Conservation (phyloP, 2,888 invertebrate genomes). For the Zygaena filipendulae region DNA sequence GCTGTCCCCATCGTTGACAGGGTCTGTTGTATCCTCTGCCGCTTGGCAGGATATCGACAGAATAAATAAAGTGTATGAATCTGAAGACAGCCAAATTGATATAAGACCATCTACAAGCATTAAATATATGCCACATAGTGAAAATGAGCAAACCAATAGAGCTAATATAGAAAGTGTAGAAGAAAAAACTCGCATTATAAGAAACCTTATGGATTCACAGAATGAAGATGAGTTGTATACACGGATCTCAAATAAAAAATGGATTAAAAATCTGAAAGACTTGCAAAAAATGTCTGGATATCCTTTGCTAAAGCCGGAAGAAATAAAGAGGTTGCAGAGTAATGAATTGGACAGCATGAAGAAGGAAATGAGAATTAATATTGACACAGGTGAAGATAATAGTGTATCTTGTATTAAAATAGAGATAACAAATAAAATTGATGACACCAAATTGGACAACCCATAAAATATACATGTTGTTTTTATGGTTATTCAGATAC, state of each 20-base stretch:
- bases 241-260: constrained; percentile 36
- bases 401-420: constrained; percentile 28
- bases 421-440: too few species aligned
- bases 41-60: constrained; percentile 31
- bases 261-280: constrained; percentile 31
- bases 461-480: too few species aligned
- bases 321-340: constrained; percentile 24
- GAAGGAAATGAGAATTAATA: constrained; percentile 37
- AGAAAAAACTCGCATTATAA: too few species aligned
- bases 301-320: constrained; percentile 29
- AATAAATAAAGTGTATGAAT: constrained; percentile 22
- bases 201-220: too few species aligned
- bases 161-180: too few species aligned
- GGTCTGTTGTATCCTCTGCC: constrained; percentile 23
- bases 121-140: constrained; percentile 5
- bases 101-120: too few species aligned
- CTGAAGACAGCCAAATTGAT: constrained; percentile 21
- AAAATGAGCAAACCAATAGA: too few species aligned
- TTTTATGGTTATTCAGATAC: too few species aligned
- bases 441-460: too few species aligned
- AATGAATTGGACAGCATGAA: constrained; percentile 20
- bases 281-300: constrained; percentile 28
- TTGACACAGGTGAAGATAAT: constrained; percentile 20
- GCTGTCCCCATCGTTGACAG: constrained; percentile 12
- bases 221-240: too few species aligned